These are phyloP conservation scores for Triops longicaudatus DNA, from an alignment of 1,140 invertebrate genomes.

Conservation along the genomic window DNA sequence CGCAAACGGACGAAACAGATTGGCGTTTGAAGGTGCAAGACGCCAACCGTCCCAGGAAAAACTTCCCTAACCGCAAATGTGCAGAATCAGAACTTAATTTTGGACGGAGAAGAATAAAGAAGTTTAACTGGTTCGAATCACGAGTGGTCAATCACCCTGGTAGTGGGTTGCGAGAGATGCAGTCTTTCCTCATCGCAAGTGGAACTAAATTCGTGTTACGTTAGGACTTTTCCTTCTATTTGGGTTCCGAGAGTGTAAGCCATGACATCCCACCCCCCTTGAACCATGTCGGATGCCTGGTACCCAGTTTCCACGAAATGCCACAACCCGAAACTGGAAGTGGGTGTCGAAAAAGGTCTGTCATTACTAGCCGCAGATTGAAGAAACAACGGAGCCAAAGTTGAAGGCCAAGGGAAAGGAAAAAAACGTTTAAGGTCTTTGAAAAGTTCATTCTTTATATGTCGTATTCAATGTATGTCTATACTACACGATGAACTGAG, in stretches of 20 bases:
- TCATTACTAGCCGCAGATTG: neutral
- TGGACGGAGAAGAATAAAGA: neutral
- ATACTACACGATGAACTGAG: neutral
- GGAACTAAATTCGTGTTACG: no score
- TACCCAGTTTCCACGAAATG: neutral
- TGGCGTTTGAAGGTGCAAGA: neutral
- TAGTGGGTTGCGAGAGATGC: neutral
- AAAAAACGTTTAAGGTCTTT: neutral
- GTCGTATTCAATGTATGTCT: neutral
- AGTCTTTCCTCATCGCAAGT: neutral
- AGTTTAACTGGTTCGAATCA: no score
- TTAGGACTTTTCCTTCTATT: no score
- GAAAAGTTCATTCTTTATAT: neutral
- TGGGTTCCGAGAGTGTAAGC: no score
- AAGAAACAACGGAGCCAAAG: neutral
- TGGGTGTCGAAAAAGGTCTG: neutral
- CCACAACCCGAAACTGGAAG: neutral
- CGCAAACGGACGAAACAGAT: neutral
- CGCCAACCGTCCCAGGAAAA: neutral
- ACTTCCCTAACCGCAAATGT: neutral
- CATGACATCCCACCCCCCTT: no score
- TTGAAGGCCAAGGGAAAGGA: neutral
- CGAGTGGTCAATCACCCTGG: neutral
- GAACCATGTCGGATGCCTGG: neutral
- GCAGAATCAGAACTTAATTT: conserved; percentile 15